Base-by-base conservation (phyloP, 2,888 invertebrate genomes). In the Serrognathus titanus region DNA sequence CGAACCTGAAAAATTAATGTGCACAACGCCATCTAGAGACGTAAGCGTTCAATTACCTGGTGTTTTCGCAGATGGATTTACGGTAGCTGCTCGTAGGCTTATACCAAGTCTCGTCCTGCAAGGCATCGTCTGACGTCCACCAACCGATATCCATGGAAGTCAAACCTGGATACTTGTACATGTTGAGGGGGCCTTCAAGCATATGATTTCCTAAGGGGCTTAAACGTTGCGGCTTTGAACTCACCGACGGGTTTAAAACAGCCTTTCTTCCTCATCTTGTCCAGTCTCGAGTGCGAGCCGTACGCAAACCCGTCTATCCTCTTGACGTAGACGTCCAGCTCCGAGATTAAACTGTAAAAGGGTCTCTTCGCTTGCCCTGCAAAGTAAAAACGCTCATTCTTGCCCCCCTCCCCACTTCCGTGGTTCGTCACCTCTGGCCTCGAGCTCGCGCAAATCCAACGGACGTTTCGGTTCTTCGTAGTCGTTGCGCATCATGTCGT, bases 261-360 rank as follows among this genome's bases (percentile, higher is more conserved):
- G 16, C 80, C 80, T 67, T 82, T 83, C 36, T 74, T 74, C 62
- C 81, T 80, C 81, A 82, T 82, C 69, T 74, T 79, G 3, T 60
- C 69, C 61, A 82, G 76, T 65, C 81, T 75, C 61, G 78, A 74
- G 47, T 69, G 70, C 1, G 83, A 83, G 48, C 80, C 80, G 62
- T 82, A 83, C 0, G 83, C 77, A 63, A 81, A 82, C 24, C 83
- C 83, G 71, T 84, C 80, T 1, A 80, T 80, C 68, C 76, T 74
- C 13, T 82, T 81, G 43, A 81, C 70, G 57, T 82, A 82, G 53
- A 79, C 72, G 65, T 82, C 83, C 11, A 82, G 74, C 43, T 77
- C 68, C 58, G 80, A 50, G 9, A 53, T 39, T 46, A 53, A 43
- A 45, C 54, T 53, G 39, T 53, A 53, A 47, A 57, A 57, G 7